Conservation (phyloP, 2,797 vertebrate species). For the Labeo calbasu region DNA sequence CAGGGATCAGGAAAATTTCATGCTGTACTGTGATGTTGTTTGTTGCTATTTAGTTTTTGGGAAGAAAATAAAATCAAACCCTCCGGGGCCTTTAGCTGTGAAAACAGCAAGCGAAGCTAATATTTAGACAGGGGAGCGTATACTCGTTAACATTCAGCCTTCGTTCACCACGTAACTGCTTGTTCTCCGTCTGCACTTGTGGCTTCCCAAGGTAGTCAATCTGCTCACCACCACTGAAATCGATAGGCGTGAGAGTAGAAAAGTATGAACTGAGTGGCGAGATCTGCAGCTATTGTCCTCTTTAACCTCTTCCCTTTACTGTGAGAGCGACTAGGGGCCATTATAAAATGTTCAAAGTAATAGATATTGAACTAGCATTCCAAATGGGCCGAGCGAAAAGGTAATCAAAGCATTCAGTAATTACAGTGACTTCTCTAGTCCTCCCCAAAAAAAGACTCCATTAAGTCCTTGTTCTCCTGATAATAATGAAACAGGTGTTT, state of each 20-base stretch:
- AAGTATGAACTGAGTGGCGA: conserved; percentile 34
- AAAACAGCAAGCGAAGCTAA: conserved; percentile 2
- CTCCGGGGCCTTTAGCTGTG: neutral
- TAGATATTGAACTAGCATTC: conserved; percentile 75
- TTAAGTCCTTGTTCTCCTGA: conserved; percentile 70
- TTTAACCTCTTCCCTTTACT: conserved; percentile 55
- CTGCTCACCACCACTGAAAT: conserved; percentile 36
- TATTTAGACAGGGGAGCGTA: conserved; percentile 8
- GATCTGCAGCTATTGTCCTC: conserved; percentile 57
- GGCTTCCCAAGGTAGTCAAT: conserved; percentile 49
- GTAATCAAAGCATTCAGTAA: conserved; percentile 78
- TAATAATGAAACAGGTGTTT: conserved; percentile 77
- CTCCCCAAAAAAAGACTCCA: conserved; percentile 63
- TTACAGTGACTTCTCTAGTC: conserved; percentile 74
- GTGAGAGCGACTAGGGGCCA: conserved; percentile 65
- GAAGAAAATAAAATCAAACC: conserved; percentile 15
- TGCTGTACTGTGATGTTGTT: neutral
- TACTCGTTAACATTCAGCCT: conserved; percentile 29
- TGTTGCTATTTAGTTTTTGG: neutral
- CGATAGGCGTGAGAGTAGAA: conserved; percentile 52
- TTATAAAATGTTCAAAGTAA: conserved; percentile 75
- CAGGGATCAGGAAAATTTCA: conserved; percentile 1
- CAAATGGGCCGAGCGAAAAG: conserved; percentile 66
- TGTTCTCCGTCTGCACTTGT: conserved; percentile 20
- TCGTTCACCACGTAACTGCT: neutral